Percentiles rank a stretch among this genome's conserved stretches.
Conservation (phyloP, 2,797 vertebrate genomes). For the Falco naumanni region DNA sequence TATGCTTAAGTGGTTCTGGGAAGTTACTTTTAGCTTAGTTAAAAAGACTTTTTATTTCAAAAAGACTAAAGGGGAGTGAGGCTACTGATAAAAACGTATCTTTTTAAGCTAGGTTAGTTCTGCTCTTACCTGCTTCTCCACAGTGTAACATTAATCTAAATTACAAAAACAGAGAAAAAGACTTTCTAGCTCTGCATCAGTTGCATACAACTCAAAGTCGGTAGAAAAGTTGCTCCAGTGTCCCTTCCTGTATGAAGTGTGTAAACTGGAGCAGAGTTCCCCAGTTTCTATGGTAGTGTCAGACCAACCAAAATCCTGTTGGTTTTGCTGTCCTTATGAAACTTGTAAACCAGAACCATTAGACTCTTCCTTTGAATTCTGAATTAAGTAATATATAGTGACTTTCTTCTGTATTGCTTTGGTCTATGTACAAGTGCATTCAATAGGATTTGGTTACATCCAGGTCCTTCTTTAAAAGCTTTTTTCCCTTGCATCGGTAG, state of each 20-base stretch:
- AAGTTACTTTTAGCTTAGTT: background rate
- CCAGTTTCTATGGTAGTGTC: background rate
- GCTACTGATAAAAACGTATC: background rate
- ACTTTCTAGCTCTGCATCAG: background rate
- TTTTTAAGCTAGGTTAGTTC: background rate
- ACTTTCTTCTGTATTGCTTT: background rate
- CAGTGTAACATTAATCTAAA: background rate
- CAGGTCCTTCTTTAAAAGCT: background rate
- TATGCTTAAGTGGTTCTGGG: background rate
- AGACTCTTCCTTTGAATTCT: background rate
- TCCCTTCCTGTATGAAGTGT: background rate
- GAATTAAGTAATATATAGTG: background rate
- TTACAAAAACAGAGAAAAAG: background rate
- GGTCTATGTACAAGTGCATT: background rate
- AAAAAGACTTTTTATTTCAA: background rate
- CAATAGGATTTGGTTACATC: background rate
- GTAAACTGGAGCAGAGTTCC: background rate
- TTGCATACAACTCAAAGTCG: background rate
- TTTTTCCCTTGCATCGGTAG: background rate
- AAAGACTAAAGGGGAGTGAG: background rate
- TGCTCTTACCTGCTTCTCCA: background rate
- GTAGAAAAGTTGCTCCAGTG: background rate
- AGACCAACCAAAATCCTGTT: background rate
- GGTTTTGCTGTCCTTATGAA: background rate
- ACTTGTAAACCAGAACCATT: background rate